Conservation (phyloP, 2,888 invertebrate species). For the Serripes groenlandicus region DNA sequence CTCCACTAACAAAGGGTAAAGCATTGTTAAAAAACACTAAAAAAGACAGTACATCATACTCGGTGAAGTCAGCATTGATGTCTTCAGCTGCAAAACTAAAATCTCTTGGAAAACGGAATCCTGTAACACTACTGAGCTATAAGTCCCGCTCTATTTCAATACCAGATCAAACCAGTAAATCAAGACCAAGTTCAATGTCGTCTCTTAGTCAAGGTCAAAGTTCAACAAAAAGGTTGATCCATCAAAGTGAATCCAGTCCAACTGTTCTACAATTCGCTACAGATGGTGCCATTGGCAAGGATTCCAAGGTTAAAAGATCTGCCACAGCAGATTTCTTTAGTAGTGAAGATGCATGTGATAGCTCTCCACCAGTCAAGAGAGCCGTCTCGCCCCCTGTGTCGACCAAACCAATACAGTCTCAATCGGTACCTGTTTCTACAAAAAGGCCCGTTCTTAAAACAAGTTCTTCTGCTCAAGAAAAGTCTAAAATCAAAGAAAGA, state of each 20-base stretch:
- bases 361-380: slow-evolving; percentile 9
- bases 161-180: slow-evolving; percentile 44
- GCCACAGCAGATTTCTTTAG: slow-evolving; percentile 4
- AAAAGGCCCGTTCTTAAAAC: slow-evolving; percentile 7
- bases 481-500: slow-evolving; percentile 15
- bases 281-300: not conserved
- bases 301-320: not conserved
- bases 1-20: not conserved
- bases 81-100: slow-evolving; percentile 67
- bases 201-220: not conserved
- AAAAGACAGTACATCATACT: slow-evolving; percentile 22
- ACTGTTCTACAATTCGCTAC: slow-evolving; percentile 37
- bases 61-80: slow-evolving; percentile 59
- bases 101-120: slow-evolving; percentile 57
- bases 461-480: slow-evolving; percentile 1
- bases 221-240: slow-evolving; percentile 22
- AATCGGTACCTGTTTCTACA: not conserved
- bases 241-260: slow-evolving; percentile 62
- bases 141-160: slow-evolving; percentile 60
- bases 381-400: not conserved
- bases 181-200: slow-evolving; percentile 15
- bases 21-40: slow-evolving; percentile 14
- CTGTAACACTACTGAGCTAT: slow-evolving; percentile 61
- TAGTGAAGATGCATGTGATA: not conserved
- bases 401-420: not conserved